Conservation (phyloP, 2,113 vertebrate species). For the Aphyosemion australe region DNA sequence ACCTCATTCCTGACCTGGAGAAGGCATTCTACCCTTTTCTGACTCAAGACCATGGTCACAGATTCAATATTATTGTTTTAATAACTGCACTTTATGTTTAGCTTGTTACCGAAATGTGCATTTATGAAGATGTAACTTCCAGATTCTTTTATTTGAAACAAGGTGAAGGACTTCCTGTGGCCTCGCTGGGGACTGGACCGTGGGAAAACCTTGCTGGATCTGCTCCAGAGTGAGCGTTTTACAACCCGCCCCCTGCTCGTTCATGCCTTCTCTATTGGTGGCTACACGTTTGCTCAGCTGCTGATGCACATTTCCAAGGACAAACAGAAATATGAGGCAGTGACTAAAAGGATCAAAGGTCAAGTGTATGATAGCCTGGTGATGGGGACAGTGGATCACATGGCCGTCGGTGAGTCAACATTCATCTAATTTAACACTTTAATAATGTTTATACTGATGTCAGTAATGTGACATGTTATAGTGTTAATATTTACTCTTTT, state of each 20-base stretch:
- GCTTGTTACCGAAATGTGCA: neutral
- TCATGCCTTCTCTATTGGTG: slow-evolving; percentile 79
- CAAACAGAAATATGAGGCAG: slow-evolving; percentile 29
- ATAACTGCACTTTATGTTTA: too few species aligned
- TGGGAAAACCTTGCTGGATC: slow-evolving; percentile 55
- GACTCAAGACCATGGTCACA: too few species aligned
- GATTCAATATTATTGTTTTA: too few species aligned
- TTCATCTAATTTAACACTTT: neutral
- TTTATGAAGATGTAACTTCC: too few species aligned
- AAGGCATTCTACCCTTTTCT: too few species aligned
- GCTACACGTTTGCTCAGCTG: slow-evolving; percentile 76
- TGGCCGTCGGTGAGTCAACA: slow-evolving; percentile 64
- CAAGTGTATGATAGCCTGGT: slow-evolving; percentile 82
- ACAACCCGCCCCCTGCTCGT: slow-evolving; percentile 68
- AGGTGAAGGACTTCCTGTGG: slow-evolving; percentile 76
- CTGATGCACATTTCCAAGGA: slow-evolving; percentile 64
- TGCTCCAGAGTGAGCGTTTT: slow-evolving; percentile 72
- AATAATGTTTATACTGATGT: neutral
- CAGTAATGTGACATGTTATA: too few species aligned
- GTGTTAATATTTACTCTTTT: neutral
- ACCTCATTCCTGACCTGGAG: too few species aligned
- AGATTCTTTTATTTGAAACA: neutral
- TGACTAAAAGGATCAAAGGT: slow-evolving; percentile 70
- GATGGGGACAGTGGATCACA: slow-evolving; percentile 67
- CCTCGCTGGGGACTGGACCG: slow-evolving; percentile 66